Evolutionary conservation across 1,140 invertebrate genomes (phyloP).

Genomic region (Hyphantria cunea): DNA sequence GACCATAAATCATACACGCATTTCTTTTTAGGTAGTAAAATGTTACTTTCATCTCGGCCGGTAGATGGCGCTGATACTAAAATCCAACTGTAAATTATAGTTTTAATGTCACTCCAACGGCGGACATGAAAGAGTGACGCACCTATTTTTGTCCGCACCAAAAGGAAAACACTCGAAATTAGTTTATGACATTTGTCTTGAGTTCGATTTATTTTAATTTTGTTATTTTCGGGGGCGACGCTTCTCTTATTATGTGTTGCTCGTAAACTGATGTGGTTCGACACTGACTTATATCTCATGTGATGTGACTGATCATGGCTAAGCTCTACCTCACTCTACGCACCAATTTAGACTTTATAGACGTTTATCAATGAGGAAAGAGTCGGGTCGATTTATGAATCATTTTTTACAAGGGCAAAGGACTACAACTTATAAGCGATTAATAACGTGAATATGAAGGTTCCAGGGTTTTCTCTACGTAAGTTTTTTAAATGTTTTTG

Average conservation of each 20-base stretch:
- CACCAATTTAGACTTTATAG: slow-evolving; percentile 46
- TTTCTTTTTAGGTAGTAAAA: slow-evolving; percentile 56
- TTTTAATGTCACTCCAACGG: slow-evolving; percentile 71
- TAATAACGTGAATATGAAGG: no score
- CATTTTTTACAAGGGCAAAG: no score
- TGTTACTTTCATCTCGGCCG: slow-evolving; percentile 53
- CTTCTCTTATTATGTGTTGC: slow-evolving; percentile 66
- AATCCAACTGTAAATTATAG: slow-evolving; percentile 59
- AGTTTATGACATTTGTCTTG: slow-evolving; percentile 80
- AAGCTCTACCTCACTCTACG: no score
- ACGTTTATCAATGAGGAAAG: slow-evolving; percentile 46
- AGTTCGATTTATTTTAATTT: slow-evolving; percentile 81
- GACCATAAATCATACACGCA: slow-evolving; percentile 61
- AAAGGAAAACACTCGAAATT: slow-evolving; percentile 80
- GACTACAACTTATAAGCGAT: no score
- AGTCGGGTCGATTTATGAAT: background rate
- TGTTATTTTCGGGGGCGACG: slow-evolving; percentile 69
- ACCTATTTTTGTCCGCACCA: slow-evolving; percentile 75
- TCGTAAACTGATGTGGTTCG: slow-evolving; percentile 61
- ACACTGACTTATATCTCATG: slow-evolving; percentile 61
- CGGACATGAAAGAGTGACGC: slow-evolving; percentile 78
- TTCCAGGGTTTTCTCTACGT: no score
- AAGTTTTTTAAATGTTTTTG: no score
- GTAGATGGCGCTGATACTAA: slow-evolving; percentile 66
- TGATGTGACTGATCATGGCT: slow-evolving; percentile 51